phyloP scores from a whole-genome alignment of 2,797 vertebrate species.

The Onychomys leucogaster region DNA sequence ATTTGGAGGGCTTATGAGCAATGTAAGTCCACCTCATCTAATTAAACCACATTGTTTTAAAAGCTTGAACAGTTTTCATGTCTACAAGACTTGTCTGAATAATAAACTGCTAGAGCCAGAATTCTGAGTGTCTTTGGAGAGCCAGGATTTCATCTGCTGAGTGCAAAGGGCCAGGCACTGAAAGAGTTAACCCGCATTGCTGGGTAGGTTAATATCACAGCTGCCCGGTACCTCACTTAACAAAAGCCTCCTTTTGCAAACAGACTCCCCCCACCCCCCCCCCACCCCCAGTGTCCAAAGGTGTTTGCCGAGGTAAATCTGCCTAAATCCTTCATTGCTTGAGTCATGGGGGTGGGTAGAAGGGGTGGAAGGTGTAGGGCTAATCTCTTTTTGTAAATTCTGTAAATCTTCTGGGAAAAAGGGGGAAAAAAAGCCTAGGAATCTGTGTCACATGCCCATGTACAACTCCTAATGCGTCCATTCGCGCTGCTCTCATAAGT shows the following conservation, averaged over 20 bases:
- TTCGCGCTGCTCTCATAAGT: constrained; percentile 82
- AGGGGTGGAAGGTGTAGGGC: constrained; percentile 92
- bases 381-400: constrained; percentile 95
- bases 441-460: constrained; percentile 95
- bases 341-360: constrained; percentile 89
- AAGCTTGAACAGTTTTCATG: constrained; percentile 82
- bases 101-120: constrained; percentile 81
- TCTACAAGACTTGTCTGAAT: constrained; percentile 81
- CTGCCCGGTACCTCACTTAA: constrained; percentile 94
- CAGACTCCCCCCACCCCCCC: constrained; percentile 91
- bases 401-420: constrained; percentile 90
- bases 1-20: constrained; percentile 82
- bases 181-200: constrained; percentile 92
- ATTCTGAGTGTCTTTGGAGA: constrained; percentile 78
- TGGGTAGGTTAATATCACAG: constrained; percentile 95
- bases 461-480: constrained; percentile 91
- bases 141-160: constrained; percentile 80
- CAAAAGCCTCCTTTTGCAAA: constrained; percentile 97
- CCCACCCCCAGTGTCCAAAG: constrained; percentile 93
- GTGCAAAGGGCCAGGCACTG: constrained; percentile 80
- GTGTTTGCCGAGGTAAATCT: constrained; percentile 99
- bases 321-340: constrained; percentile 95
- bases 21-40: constrained; percentile 80
- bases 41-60: constrained; percentile 84
- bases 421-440: constrained; percentile 90